phyloP scores from a whole-genome alignment of 2,797 vertebrate species.

The Ctenopoma multispine region DNA sequence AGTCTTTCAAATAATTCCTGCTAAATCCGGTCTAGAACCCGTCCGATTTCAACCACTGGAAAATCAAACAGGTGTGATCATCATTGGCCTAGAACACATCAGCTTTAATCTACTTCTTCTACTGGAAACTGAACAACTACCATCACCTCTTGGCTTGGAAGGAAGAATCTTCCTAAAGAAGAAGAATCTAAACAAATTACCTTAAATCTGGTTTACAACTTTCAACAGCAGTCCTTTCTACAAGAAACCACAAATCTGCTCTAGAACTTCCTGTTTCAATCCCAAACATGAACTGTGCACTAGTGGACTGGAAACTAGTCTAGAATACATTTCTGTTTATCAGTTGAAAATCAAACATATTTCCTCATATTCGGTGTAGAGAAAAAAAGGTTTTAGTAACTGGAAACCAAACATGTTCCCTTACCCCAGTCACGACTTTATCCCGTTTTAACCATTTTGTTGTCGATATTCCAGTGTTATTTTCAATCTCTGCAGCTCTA shows the following conservation, averaged over 20 bases:
- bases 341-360: neutral
- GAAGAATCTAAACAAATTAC: neutral
- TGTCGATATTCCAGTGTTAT: conserved; percentile 1
- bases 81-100: neutral
- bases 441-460: neutral
- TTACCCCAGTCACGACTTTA: neutral
- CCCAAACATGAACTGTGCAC: neutral
- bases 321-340: neutral
- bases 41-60: neutral
- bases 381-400: neutral
- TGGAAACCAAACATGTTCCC: neutral
- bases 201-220: neutral
- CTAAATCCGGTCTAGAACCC: neutral
- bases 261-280: neutral
- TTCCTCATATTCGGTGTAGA: too few relatives aligned
- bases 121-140: too few relatives aligned
- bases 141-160: too few relatives aligned
- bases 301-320: neutral
- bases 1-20: too few relatives aligned
- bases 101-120: too few relatives aligned
- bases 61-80: neutral
- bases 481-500: neutral
- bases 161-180: too few relatives aligned
- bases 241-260: too few relatives aligned
- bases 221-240: neutral